Evolutionary conservation across 2,888 invertebrate genomes (phyloP).

Genomic region (Drosophila monieri): DNA sequence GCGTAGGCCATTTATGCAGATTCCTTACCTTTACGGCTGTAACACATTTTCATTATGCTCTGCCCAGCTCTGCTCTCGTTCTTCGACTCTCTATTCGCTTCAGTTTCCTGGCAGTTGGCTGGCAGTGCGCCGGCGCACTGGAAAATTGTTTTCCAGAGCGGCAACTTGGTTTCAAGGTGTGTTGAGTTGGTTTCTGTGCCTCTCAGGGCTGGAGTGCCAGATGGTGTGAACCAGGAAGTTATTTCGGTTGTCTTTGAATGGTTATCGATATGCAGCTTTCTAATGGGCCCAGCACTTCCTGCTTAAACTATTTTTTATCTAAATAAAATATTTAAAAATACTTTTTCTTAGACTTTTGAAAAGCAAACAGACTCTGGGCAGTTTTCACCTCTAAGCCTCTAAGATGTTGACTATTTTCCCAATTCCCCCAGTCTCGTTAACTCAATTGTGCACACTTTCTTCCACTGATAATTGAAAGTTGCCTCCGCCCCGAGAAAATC

Average conservation of each 20-base stretch:
- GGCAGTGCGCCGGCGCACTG: conserved; percentile 54
- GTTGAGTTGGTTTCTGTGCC: conserved; percentile 14
- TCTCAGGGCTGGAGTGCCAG: conserved; percentile 21
- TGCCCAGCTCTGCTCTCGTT: background rate
- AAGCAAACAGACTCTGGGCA: too few species aligned
- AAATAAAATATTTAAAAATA: too few species aligned
- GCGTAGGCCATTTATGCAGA: conserved; percentile 36
- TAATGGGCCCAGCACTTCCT: background rate
- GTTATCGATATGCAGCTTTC: background rate
- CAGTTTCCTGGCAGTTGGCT: conserved; percentile 25
- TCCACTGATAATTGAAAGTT: conserved; percentile 19
- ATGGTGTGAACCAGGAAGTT: background rate
- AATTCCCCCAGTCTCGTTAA: conserved; percentile 22
- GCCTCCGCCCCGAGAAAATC: conserved; percentile 5
- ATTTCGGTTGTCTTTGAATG: background rate
- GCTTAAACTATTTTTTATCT: too few species aligned
- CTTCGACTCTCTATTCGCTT: background rate
- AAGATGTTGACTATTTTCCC: background rate
- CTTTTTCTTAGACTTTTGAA: too few species aligned
- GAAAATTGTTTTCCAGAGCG: conserved; percentile 23
- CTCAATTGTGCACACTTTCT: conserved; percentile 43
- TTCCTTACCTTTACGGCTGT: conserved; percentile 42
- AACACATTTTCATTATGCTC: conserved; percentile 41
- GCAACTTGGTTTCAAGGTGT: conserved; percentile 13
- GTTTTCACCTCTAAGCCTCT: conserved; percentile 1